Evolutionary conservation across 2,888 invertebrate species (phyloP), one percentile per base, ranked within the genome.

Genomic region (Acanthosoma haemorrhoidale): DNA sequence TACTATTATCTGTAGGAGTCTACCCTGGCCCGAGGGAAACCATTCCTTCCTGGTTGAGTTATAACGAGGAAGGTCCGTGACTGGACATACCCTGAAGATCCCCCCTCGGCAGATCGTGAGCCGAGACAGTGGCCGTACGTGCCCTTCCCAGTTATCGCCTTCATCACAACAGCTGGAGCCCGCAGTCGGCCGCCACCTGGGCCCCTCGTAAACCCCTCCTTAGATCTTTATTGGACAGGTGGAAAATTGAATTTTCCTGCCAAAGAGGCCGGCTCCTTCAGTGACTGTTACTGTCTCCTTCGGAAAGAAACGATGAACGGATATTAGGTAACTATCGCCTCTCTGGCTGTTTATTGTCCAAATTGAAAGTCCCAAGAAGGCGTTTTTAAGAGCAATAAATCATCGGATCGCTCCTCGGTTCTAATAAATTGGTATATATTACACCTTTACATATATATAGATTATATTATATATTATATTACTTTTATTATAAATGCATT

Each of bases 191-290:
- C 51, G 21, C 51, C 51, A 51, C 51, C 51, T 51, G 51, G 51
- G 51, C n/a, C n/a, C 25, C 51, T 51, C 51, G 51, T 51, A 51
- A 51, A 51, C n/a, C 25, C 25, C n/a, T n/a, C n/a, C 25, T 51
- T 25, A 13, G 51, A 51, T 51, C 13, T 51, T 51, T 51, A 51
- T 51, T 51, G 51, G 51, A 51, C 51, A 51, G 51, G 51, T 51
- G 51, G 51, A 51, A 51, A 51, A 51, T 51, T 51, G 51, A 51
- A 51, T 25, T 25, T 51, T 25, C 51, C 51, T 6, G 5, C 18
- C 51, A 25, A 51, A 51, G 51, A 25, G 51, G 21, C 29, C 51
- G 25, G 51, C 51, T 25, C 25, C 25, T 29, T n/a, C n/a, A n/a
- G 25, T 25, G 51, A 6, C 18, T 21, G 51, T 51, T 51, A 29